These are phyloP conservation scores for Micropoecilia bifurca DNA, from an alignment of 2,797 vertebrate genomes.

Conservation along the genomic window DNA sequence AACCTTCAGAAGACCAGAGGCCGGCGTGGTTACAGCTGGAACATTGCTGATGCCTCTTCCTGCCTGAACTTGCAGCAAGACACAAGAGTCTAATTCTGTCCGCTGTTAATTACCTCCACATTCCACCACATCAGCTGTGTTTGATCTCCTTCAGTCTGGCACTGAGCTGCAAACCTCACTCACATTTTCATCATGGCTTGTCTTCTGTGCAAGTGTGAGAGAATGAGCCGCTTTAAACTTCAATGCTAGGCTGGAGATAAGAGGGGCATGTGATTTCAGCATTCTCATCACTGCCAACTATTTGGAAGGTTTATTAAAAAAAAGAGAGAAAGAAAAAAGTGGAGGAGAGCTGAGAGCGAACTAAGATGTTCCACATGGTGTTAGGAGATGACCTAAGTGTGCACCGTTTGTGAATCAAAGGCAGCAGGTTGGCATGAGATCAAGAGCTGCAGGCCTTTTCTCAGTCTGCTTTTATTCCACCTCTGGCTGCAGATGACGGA, in stretches of 20 bases:
- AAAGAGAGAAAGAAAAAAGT: conserved; percentile 45
- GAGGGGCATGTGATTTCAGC: conserved; percentile 44
- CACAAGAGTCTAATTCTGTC: conserved; percentile 8
- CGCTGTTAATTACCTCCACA: conserved; percentile 53
- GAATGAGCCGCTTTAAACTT: conserved; percentile 34
- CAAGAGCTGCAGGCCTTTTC: conserved; percentile 53
- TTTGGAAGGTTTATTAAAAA: conserved; percentile 57
- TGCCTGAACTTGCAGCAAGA: conserved; percentile 36
- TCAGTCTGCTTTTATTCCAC: conserved; percentile 42
- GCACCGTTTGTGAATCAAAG: conserved; percentile 64
- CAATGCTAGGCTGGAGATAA: conserved; percentile 47
- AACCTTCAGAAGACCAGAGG: neutral
- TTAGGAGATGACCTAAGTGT: conserved; percentile 68
- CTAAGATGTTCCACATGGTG: conserved; percentile 75
- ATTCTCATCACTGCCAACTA: conserved; percentile 29
- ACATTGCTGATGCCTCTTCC: conserved; percentile 45
- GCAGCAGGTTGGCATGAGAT: conserved; percentile 77
- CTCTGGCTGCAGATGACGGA: conserved; percentile 50
- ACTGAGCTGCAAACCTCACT: conserved; percentile 48
- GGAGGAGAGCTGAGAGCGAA: conserved; percentile 41
- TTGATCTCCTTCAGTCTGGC: conserved; percentile 59
- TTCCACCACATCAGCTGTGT: conserved; percentile 51
- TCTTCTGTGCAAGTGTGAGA: conserved; percentile 22
- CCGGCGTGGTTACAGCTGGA: conserved; percentile 48
- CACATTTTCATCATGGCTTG: conserved; percentile 45